phyloP scores from a whole-genome alignment of 2,888 invertebrate species.

The Lysandra bellargus region DNA sequence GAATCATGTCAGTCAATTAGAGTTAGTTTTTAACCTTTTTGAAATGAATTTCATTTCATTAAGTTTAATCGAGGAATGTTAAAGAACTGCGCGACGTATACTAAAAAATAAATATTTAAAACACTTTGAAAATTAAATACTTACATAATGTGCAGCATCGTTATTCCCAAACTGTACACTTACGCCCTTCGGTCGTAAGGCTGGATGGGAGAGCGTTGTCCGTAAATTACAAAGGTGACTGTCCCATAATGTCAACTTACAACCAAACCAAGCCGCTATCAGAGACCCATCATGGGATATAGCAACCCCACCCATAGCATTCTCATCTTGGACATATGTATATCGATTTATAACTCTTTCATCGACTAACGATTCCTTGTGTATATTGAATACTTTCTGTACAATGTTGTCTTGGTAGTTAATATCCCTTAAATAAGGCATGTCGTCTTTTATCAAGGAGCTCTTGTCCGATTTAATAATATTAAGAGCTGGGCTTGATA shows the following conservation, averaged over 20 bases:
- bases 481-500: constrained; percentile 61
- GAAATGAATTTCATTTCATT: too few relatives aligned
- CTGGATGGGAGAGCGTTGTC: constrained; percentile 68
- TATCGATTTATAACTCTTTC: constrained; percentile 19
- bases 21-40: too few relatives aligned
- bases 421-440: constrained; percentile 54
- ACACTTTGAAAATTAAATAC: constrained; percentile 38
- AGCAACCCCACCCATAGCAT: constrained; percentile 69
- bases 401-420: constrained; percentile 54
- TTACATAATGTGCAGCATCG: constrained; percentile 75
- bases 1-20: too few relatives aligned
- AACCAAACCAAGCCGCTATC: constrained; percentile 77
- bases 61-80: too few relatives aligned
- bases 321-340: constrained; percentile 48
- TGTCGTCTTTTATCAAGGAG: constrained; percentile 37
- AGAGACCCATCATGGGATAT: constrained; percentile 73
- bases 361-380: constrained; percentile 50
- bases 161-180: constrained; percentile 69
- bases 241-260: constrained; percentile 73
- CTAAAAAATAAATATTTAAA: too few relatives aligned
- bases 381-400: constrained; percentile 59
- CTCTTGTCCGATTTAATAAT: constrained; percentile 55
- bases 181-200: constrained; percentile 65
- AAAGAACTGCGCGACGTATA: too few relatives aligned
- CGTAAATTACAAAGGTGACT: constrained; percentile 63